Evolutionary conservation across 2,888 invertebrate genomes (phyloP).

Genomic region (Pycnomerus fuliginosus): DNA sequence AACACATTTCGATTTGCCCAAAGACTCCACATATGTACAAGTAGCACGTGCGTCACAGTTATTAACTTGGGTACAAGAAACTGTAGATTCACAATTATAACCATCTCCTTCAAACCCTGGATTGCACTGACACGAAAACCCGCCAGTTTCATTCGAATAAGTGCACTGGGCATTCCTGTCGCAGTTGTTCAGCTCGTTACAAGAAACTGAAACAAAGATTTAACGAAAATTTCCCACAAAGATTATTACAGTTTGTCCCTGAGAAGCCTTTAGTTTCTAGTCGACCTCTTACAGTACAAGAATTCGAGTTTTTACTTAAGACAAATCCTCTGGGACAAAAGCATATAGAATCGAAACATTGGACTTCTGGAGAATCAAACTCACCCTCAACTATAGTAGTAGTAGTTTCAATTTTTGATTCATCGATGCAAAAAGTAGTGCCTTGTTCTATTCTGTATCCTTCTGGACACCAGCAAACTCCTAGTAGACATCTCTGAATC

Average conservation of each 20-base stretch:
- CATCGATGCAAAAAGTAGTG: constrained; percentile 38
- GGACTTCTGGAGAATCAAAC: constrained; percentile 31
- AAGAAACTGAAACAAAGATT: constrained; percentile 43
- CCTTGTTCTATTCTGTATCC: constrained; percentile 52
- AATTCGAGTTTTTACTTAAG: constrained; percentile 43
- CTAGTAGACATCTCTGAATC: constrained; percentile 49
- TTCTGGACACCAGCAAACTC: constrained; percentile 61
- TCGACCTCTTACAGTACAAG: constrained; percentile 41
- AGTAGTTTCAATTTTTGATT: constrained; percentile 13
- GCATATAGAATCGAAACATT: constrained; percentile 52
- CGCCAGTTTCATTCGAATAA: constrained; percentile 57
- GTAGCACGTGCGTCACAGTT: constrained; percentile 74
- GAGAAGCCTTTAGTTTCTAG: constrained; percentile 53
- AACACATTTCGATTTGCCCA: constrained; percentile 68
- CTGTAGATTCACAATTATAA: constrained; percentile 64
- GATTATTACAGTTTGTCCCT: constrained; percentile 37
- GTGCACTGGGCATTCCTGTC: constrained; percentile 80
- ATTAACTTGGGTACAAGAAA: constrained; percentile 59
- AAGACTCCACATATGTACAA: constrained; percentile 69
- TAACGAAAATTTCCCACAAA: neutral
- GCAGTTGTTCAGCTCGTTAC: constrained; percentile 76
- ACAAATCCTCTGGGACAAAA: constrained; percentile 53
- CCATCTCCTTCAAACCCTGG: constrained; percentile 87
- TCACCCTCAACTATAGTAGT: constrained; percentile 5
- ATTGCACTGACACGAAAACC: constrained; percentile 73